phyloP scores from a whole-genome alignment of 2,113 vertebrate genomes.

The Thryonomys swinderianus region DNA sequence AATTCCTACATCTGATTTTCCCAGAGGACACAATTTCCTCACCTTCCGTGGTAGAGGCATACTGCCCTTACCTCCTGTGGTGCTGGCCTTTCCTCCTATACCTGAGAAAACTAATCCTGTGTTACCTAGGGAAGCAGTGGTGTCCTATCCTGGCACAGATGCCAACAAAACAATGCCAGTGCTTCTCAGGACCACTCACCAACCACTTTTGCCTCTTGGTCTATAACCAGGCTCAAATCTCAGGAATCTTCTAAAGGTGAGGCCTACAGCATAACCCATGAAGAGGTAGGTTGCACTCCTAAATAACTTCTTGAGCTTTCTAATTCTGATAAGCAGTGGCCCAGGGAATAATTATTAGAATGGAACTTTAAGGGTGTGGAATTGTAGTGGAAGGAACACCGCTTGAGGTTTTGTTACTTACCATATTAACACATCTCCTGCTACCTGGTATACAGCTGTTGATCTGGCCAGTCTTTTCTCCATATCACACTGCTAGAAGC shows the following conservation, averaged over 20 bases:
- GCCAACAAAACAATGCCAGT: neutral
- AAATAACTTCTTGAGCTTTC: neutral
- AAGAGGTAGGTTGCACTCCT: neutral
- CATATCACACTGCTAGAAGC: too few relatives aligned
- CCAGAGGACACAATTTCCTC: neutral
- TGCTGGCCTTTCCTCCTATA: neutral
- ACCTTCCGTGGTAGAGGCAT: neutral
- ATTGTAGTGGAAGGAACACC: neutral
- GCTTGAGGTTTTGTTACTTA: too few relatives aligned
- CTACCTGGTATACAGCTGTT: too few relatives aligned
- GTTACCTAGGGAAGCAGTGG: neutral
- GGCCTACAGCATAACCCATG: neutral
- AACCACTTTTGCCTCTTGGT: neutral
- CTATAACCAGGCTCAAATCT: neutral
- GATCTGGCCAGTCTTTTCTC: too few relatives aligned
- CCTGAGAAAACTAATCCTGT: neutral
- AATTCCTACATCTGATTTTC: neutral
- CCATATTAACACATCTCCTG: too few relatives aligned
- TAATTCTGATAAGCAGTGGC: neutral
- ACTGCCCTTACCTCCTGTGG: neutral
- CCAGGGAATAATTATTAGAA: neutral
- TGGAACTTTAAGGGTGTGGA: neutral
- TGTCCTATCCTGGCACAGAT: neutral
- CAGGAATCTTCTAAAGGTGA: neutral
- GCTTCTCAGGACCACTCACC: neutral